Evolutionary conservation across 2,113 vertebrate genomes (phyloP).

Genomic region (Atherinomorus stipes): DNA sequence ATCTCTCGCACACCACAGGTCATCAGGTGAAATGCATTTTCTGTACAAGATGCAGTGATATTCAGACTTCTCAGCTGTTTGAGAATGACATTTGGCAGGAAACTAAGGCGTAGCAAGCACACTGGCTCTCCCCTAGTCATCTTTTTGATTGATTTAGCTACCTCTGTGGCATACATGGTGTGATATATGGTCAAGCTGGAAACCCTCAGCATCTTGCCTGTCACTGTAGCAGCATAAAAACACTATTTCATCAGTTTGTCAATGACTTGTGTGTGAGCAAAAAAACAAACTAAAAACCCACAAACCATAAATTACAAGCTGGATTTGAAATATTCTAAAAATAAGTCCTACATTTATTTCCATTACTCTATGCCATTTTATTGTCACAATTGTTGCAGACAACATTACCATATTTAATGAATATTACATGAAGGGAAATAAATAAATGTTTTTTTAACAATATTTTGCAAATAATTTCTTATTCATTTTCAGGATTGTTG

Average conservation of each 20-base stretch:
- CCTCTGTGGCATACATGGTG: slow-evolving; percentile 28
- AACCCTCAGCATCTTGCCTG: slow-evolving; percentile 36
- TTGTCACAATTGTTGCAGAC: too few relatives aligned
- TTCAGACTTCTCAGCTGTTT: slow-evolving; percentile 55
- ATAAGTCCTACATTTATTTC: too few relatives aligned
- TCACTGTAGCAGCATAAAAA: slow-evolving; percentile 60
- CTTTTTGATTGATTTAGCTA: slow-evolving; percentile 67
- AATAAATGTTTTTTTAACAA: not conserved
- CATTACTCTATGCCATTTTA: too few relatives aligned
- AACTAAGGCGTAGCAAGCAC: slow-evolving; percentile 3
- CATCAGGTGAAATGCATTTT: slow-evolving; percentile 65
- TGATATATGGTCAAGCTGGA: slow-evolving; percentile 59
- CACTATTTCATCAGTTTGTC: slow-evolving; percentile 62
- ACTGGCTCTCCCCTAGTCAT: slow-evolving; percentile 13
- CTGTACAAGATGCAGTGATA: slow-evolving; percentile 32
- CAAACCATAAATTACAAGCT: not conserved
- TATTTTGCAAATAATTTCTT: too few relatives aligned
- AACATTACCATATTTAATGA: too few relatives aligned
- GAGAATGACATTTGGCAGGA: slow-evolving; percentile 46
- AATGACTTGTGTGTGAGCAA: not conserved
- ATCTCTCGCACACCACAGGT: slow-evolving; percentile 28
- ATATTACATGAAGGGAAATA: not conserved
- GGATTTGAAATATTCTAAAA: slow-evolving; percentile 17
- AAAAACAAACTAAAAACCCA: slow-evolving; percentile 29
- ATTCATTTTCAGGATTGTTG: not conserved